Evolutionary conservation across 1,140 invertebrate species (phyloP).

Genomic region (Sycobia sp.): DNA sequence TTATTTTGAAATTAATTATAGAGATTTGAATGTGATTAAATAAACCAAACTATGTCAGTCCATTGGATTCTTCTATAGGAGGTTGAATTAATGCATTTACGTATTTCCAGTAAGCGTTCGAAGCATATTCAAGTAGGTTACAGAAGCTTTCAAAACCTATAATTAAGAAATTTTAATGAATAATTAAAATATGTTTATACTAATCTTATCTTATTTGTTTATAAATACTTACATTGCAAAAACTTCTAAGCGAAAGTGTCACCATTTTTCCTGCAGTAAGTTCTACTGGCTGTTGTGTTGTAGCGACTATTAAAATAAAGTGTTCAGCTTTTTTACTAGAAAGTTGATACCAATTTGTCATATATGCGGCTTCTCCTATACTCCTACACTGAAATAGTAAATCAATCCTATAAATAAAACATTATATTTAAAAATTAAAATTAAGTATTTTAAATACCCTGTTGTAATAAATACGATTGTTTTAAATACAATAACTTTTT

Average conservation of each 20-base stretch:
- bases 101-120: slow-evolving; percentile 56
- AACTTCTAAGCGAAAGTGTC: slow-evolving; percentile 19
- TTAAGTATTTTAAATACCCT: background rate
- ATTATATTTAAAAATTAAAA: background rate
- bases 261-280: slow-evolving; percentile 33
- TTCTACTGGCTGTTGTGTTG: slow-evolving; percentile 9
- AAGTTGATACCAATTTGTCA: slow-evolving; percentile 27
- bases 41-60: no score
- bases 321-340: background rate
- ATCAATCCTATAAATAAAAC: background rate
- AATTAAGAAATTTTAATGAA: slow-evolving; percentile 4
- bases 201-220: background rate
- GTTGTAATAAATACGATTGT: background rate
- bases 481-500: background rate
- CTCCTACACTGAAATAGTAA: slow-evolving; percentile 13
- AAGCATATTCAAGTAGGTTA: slow-evolving; percentile 39
- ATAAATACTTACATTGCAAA: slow-evolving; percentile 23
- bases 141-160: slow-evolving; percentile 35
- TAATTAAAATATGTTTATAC: background rate
- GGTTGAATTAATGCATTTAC: no score
- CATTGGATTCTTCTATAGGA: no score
- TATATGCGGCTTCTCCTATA: slow-evolving; percentile 21
- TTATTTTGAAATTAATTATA: no score
- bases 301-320: slow-evolving; percentile 17
- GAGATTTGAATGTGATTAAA: no score